Conservation (phyloP, 2,113 vertebrate species). For the Eurystomus gularis region DNA sequence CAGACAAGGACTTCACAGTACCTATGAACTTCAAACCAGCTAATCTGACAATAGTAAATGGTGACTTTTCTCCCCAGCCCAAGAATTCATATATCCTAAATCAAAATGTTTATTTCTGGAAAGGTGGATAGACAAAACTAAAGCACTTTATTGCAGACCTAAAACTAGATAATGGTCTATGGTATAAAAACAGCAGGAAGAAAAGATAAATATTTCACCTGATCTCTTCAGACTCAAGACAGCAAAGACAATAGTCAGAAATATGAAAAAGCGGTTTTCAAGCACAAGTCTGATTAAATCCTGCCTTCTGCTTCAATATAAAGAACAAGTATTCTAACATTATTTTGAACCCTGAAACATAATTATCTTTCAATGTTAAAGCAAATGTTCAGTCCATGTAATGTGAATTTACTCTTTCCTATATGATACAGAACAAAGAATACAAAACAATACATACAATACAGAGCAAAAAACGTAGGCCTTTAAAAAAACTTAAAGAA, state of each 20-base stretch:
- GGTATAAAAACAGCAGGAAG: background rate
- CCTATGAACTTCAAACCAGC: background rate
- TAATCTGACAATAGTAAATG: background rate
- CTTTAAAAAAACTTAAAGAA: background rate
- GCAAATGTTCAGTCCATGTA: background rate
- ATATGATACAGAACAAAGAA: background rate
- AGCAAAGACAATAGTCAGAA: background rate
- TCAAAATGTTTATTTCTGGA: background rate
- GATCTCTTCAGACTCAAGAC: background rate
- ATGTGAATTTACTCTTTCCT: background rate
- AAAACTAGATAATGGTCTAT: background rate
- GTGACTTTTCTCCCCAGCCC: background rate
- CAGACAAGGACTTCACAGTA: background rate
- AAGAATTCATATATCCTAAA: background rate
- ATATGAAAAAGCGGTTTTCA: background rate
- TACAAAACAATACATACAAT: background rate
- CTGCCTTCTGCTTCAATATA: background rate
- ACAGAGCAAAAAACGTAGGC: background rate
- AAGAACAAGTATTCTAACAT: background rate
- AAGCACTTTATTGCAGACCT: background rate
- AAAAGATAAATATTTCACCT: background rate
- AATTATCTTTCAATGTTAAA: background rate
- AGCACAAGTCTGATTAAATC: background rate
- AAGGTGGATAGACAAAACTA: background rate
- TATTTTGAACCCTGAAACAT: background rate